phyloP scores from a whole-genome alignment of 2,797 vertebrate genomes.

The Phalanger gymnotis region DNA sequence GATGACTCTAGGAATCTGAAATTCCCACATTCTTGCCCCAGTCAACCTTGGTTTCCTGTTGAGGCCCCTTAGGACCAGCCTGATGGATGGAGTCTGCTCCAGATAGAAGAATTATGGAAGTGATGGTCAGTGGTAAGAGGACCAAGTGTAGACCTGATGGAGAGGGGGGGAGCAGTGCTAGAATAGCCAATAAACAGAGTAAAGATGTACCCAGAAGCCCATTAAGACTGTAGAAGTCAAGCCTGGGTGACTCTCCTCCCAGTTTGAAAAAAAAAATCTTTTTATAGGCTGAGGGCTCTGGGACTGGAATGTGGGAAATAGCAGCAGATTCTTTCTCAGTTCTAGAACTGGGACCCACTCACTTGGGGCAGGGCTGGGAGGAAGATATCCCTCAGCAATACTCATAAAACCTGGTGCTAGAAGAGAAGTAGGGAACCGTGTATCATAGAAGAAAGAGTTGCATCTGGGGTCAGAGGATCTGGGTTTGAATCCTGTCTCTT shows the following conservation, averaged over 20 bases:
- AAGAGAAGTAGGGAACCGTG: background rate
- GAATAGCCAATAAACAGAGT: background rate
- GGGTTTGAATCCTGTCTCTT: background rate
- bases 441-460: background rate
- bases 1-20: background rate
- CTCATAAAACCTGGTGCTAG: background rate
- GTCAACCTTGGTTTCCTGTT: background rate
- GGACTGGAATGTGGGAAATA: background rate
- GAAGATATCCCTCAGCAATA: background rate
- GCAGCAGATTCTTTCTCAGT: background rate
- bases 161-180: background rate
- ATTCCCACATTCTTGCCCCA: background rate
- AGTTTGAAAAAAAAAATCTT: background rate
- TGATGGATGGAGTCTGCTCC: background rate
- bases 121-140: background rate
- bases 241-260: background rate
- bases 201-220: background rate
- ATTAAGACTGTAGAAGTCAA: background rate
- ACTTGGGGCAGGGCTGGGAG: no score
- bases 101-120: background rate
- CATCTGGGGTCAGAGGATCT: background rate
- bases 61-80: background rate
- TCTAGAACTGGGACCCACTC: background rate
- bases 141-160: background rate
- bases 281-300: background rate